Evolutionary conservation across 1,140 invertebrate species (phyloP).

Genomic region (Macrobrachium rosenbergii): DNA sequence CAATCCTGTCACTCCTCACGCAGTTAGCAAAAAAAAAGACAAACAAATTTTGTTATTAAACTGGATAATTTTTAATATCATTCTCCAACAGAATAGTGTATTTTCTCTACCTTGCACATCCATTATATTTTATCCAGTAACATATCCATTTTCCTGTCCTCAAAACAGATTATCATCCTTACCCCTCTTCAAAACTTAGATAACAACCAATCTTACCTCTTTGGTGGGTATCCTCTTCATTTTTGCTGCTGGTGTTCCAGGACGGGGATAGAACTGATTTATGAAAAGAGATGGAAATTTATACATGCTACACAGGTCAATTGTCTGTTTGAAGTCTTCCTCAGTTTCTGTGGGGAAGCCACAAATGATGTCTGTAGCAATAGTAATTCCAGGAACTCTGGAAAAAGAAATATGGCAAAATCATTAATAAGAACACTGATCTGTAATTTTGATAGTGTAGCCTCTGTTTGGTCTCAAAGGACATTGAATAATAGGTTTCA

Average conservation of each 20-base stretch:
- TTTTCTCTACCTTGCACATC: no score
- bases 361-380: constrained; percentile 98
- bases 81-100: no score
- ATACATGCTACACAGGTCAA: constrained; percentile 87
- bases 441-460: background rate
- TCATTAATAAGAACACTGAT: background rate
- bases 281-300: constrained; percentile 96
- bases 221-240: constrained; percentile 86
- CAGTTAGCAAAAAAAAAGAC: no score
- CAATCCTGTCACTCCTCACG: background rate
- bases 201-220: constrained; percentile 72
- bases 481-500: no score
- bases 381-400: constrained; percentile 88
- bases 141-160: no score
- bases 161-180: no score
- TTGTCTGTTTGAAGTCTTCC: constrained; percentile 90
- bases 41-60: background rate
- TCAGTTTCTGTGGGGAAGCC: constrained; percentile 98
- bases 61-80: background rate
- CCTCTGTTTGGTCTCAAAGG: no score
- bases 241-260: constrained; percentile 94
- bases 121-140: no score
- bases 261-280: constrained; percentile 97
- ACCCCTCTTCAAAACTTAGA: background rate
- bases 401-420: constrained; percentile 54